phyloP scores from a whole-genome alignment of 1,140 invertebrate genomes.

The Copidosoma floridanum region DNA sequence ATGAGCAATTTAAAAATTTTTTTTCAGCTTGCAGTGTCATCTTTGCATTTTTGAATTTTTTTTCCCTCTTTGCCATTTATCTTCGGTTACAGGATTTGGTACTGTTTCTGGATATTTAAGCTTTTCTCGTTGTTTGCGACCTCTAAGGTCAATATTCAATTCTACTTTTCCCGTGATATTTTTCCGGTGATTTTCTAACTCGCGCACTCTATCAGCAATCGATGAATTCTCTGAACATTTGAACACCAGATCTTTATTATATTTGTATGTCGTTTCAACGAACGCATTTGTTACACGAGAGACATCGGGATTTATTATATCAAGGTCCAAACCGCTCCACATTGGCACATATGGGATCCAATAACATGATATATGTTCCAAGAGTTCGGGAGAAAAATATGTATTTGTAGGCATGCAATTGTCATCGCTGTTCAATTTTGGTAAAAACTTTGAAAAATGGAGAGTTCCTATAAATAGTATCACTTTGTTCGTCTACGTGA shows the following conservation, averaged over 20 bases:
- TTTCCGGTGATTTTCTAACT: neutral
- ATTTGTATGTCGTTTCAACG: constrained; percentile 25
- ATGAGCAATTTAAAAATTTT: neutral
- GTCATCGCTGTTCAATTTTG: neutral
- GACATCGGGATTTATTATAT: constrained; percentile 23
- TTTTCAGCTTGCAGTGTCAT: neutral
- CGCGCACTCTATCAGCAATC: neutral
- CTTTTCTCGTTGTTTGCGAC: neutral
- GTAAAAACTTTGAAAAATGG: no score
- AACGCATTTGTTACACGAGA: constrained; percentile 26
- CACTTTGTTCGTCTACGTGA: no score
- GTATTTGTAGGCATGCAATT: constrained; percentile 9
- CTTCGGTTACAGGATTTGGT: neutral
- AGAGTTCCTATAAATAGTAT: no score
- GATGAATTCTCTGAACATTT: neutral
- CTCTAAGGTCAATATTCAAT: neutral
- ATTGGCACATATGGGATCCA: constrained; percentile 25
- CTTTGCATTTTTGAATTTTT: neutral
- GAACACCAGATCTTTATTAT: constrained; percentile 10
- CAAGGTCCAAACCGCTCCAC: constrained; percentile 23
- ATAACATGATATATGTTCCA: constrained; percentile 10
- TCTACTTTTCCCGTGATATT: neutral
- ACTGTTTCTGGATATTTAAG: neutral
- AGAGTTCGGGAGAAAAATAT: constrained; percentile 27
- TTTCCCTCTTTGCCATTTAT: neutral